A percentile compares a stretch with the other conserved stretches of the same genome.
Evolutionary conservation across 2,888 invertebrate species (phyloP).

Genomic region (Hypena proboscidalis): DNA sequence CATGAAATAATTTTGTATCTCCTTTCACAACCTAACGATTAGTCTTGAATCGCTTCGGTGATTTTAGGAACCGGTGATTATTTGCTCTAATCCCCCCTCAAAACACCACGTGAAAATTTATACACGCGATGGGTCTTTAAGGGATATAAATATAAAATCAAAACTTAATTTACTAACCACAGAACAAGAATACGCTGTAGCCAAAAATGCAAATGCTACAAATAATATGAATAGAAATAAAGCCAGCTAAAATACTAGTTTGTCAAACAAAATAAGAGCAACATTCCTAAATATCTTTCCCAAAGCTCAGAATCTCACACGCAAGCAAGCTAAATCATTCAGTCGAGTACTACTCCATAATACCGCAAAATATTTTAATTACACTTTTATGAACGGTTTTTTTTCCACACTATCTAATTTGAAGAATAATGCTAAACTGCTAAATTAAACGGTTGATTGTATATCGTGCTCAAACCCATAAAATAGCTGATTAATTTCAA

Average conservation of each 20-base stretch:
- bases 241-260: not conserved
- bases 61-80: conserved; percentile 9
- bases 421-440: too few relatives aligned
- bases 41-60: conserved; percentile 11
- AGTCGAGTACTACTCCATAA: too few relatives aligned
- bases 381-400: too few relatives aligned
- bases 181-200: too few relatives aligned
- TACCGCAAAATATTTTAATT: too few relatives aligned
- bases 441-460: too few relatives aligned
- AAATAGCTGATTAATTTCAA: conserved; percentile 26
- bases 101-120: conserved; percentile 56
- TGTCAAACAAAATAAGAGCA: not conserved
- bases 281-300: too few relatives aligned
- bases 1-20: conserved; percentile 7
- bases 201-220: not conserved
- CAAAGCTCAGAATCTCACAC: too few relatives aligned
- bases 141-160: conserved; percentile 45
- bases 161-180: not conserved
- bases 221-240: conserved; percentile 1
- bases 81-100: conserved; percentile 69
- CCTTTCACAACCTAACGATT: conserved; percentile 12
- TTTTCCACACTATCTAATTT: too few relatives aligned
- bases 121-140: conserved; percentile 61
- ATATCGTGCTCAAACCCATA: conserved; percentile 19
- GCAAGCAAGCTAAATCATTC: too few relatives aligned